Percentiles rank a stretch among this genome's conserved stretches.
Evolutionary conservation across 2,797 vertebrate species (phyloP).

Genomic region (Argentina silus): DNA sequence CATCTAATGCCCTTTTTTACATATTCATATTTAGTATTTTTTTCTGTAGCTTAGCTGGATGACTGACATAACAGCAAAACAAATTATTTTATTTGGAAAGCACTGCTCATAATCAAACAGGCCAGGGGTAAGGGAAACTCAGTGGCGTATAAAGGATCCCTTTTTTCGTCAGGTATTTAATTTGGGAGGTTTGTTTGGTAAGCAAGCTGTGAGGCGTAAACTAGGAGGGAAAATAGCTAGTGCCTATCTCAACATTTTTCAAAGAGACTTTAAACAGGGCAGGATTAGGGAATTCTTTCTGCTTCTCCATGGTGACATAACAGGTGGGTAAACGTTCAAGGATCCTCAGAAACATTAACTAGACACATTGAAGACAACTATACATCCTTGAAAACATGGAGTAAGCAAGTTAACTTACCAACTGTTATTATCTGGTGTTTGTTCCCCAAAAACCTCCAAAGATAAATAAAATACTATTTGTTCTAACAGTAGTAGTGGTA

Average conservation of each 20-base stretch:
- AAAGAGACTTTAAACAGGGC: conserved; percentile 27
- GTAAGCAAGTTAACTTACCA: no score
- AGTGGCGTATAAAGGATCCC: conserved; percentile 66
- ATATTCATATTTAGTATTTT: conserved; percentile 45
- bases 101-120: conserved; percentile 70
- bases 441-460: no score
- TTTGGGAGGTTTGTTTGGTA: conserved; percentile 68
- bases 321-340: conserved; percentile 37
- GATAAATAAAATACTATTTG: no score
- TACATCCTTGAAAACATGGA: neutral
- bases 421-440: no score
- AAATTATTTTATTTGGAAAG: conserved; percentile 80
- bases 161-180: conserved; percentile 64
- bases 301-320: conserved; percentile 55
- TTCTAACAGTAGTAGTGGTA: neutral
- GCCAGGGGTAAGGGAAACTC: conserved; percentile 59
- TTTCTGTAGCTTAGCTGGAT: conserved; percentile 21
- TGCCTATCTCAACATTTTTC: conserved; percentile 40
- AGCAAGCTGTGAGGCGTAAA: conserved; percentile 58
- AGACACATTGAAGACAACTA: neutral
- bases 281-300: conserved; percentile 25
- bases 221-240: conserved; percentile 60
- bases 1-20: conserved; percentile 31
- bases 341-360: neutral
- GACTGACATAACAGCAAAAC: conserved; percentile 71